A percentile compares a stretch with the other conserved stretches of the same genome.
These are phyloP conservation scores for Siniperca chuatsi DNA, from an alignment of 2,113 vertebrate genomes.

Conservation along the genomic window DNA sequence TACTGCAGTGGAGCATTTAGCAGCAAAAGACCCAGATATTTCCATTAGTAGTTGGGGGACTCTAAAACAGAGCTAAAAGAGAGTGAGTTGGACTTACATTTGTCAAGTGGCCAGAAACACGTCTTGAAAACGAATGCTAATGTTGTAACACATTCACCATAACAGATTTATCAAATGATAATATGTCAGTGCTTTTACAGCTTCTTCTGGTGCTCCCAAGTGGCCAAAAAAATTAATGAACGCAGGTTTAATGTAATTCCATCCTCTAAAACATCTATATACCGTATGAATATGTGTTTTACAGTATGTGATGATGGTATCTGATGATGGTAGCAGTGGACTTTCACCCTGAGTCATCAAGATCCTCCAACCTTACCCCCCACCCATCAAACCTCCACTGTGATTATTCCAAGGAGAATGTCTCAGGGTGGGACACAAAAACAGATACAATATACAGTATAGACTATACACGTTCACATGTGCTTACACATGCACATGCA, in stretches of 20 bases:
- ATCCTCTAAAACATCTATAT: background rate
- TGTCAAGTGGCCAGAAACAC: too few species aligned
- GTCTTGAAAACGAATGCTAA: background rate
- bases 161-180: background rate
- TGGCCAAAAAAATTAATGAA: background rate
- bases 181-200: background rate
- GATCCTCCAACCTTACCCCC: background rate
- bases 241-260: background rate
- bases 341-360: background rate
- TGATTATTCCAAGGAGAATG: background rate
- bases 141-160: background rate
- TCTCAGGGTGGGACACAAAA: background rate
- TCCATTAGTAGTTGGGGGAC: background rate
- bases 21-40: background rate
- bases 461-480: background rate
- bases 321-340: background rate
- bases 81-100: background rate
- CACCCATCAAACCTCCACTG: background rate
- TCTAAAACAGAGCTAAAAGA: background rate
- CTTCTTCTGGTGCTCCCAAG: background rate
- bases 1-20: background rate
- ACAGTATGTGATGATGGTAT: background rate
- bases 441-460: background rate
- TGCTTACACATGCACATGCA: background rate
- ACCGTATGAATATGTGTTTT: background rate